Evolutionary conservation across 2,113 vertebrate genomes (phyloP), one percentile per base, ranked within the genome.

Genomic region (Morone saxatilis): DNA sequence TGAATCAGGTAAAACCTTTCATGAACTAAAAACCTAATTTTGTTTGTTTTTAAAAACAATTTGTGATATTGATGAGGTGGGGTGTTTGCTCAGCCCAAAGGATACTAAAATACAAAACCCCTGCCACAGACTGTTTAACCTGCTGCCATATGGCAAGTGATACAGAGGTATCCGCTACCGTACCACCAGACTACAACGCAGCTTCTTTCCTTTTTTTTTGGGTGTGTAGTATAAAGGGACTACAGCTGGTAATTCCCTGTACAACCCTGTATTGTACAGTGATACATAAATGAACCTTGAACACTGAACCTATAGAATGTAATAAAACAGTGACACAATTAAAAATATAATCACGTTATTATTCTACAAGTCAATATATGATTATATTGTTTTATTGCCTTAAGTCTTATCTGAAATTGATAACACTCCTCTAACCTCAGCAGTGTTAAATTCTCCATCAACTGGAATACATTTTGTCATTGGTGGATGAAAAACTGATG

Each of bases 301-400:
- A 51, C 50, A 51, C 7, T 19, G 50, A 51, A 51, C 50, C 5
- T 19, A 2, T 6, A 51, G 40, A 40, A 53, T 20, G 13, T n/a
- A 63, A 4, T 63, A 59, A 40, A 78, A 75, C 38, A 61, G 12
- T 56, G 48, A 76, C 10, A 48, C 19, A 76, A 40, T 53, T 17
- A 14, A 68, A 3, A 4, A 51, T 62, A 50, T 67, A 1, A 25
- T 80, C 2, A 36, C 19, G 6, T 50, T n/a, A 48, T 56, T 19
- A 50, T 63, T 54, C 12, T n/a, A 38, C 22, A 38, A 41, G 53
- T n/a, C 66, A 2, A 68, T 63, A 8, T 59, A 45, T 13, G 48
- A 61, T 43, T 8, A 40, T 61, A 71, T 41, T 54, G 7, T 59
- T 70, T 61, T 17, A 25, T 22, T 31, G 41, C 31, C 4, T 31